A percentile compares a stretch with the other conserved stretches of the same genome.
phyloP scores from a whole-genome alignment of 2,113 vertebrate species.

The Struthidea cinerea region DNA sequence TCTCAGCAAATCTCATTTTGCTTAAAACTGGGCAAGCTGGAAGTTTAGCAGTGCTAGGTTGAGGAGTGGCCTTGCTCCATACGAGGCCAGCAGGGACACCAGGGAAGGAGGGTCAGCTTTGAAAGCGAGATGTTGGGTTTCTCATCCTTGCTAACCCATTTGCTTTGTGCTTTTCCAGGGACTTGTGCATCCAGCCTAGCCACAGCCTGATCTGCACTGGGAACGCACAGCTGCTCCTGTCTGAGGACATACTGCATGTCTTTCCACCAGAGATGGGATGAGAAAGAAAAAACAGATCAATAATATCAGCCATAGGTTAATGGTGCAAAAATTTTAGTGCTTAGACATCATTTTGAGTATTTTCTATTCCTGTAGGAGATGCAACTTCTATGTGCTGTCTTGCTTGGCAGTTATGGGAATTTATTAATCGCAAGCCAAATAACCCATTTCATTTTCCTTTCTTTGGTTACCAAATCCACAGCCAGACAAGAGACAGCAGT shows the following conservation, averaged over 20 bases:
- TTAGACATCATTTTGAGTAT: not conserved
- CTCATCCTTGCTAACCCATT: accelerated
- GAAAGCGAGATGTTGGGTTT: accelerated
- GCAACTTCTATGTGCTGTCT: constrained; percentile 13
- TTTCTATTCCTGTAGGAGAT: constrained; percentile 58
- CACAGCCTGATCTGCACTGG: accelerated
- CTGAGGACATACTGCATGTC: not conserved
- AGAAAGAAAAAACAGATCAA: not conserved
- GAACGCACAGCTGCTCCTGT: not conserved
- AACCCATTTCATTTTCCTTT: constrained; percentile 67
- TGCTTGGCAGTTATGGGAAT: constrained; percentile 65
- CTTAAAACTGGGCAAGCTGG: no score
- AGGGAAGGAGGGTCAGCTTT: accelerated
- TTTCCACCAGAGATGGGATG: not conserved
- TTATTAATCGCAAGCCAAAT: constrained; percentile 69
- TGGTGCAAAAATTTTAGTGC: not conserved
- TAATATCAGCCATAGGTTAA: not conserved
- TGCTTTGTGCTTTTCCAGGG: not conserved
- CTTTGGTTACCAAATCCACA: constrained; percentile 45
- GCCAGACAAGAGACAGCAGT: constrained; percentile 57
- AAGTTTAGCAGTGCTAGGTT: accelerated
- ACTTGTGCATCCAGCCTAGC: not conserved
- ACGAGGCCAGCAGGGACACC: accelerated
- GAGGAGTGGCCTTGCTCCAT: accelerated
- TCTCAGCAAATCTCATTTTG: not conserved